Base-by-base conservation (phyloP, 2,888 invertebrate species). In the Autographa pulchrina region DNA sequence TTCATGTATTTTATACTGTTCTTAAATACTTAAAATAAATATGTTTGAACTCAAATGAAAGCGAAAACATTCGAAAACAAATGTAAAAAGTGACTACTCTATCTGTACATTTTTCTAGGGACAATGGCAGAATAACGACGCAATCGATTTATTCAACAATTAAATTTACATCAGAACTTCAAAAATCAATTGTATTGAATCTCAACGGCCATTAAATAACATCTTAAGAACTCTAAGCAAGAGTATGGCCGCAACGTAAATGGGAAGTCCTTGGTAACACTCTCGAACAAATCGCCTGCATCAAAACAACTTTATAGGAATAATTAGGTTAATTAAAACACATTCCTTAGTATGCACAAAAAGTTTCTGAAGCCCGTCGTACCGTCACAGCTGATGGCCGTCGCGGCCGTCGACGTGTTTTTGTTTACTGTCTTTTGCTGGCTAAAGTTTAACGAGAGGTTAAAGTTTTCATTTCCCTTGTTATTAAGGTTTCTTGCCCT, bases 331-430 rank as follows among this genome's bases (percentile, higher is more conserved):
- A 25, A 56, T 56, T 89, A 94, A 79, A 94, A 92, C 63, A 93
- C 90, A 88, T 89, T 93, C 80, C 83, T 90, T 70, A 95, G 83
- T 69, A 95, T 84, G 84, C 95, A 95, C 81, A 95, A 89, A 85
- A 95, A 93, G 88, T 94, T 94, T 74, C 86, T 90, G 32, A 94
- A 86, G 13, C 91, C 91, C 0, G 86, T 86, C 16, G 89, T 87
- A 31, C 89, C 88, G 52, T 93, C 91, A 80, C 95, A 95, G 62
- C 89, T 90, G 52, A 90, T 80, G 0, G 86, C 81, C 3, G 88
- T 78, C 1, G 91, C 90, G 13, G 84, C 72, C 8, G 91, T 92
- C 3, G 86, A 82, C 3, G 86, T 83, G 2, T 85, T 84, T 64
- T 62, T 85, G n/a, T 66, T 84, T 2, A 74, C 75, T 9, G 82